Evolutionary conservation across 2,113 vertebrate genomes (phyloP).

Genomic region (Rana temporaria): DNA sequence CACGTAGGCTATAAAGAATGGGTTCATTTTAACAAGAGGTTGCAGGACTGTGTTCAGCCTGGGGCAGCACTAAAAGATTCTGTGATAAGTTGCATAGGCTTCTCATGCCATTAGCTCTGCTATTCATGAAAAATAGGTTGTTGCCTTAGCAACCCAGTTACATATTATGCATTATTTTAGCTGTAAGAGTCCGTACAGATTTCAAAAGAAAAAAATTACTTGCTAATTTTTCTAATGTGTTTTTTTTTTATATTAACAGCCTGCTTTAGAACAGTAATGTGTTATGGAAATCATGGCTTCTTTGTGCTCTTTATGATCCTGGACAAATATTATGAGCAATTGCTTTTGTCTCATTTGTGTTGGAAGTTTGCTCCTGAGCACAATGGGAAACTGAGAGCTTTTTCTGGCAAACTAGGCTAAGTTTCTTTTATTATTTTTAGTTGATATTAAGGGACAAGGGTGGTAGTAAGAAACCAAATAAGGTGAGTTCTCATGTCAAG

Average conservation of each 20-base stretch:
- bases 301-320: conserved; percentile 45
- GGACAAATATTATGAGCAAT: conserved; percentile 40
- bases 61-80: conserved; percentile 56
- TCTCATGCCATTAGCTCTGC: conserved; percentile 54
- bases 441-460: not conserved
- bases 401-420: not conserved
- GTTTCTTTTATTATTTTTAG: not conserved
- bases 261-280: conserved; percentile 28
- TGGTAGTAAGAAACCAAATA: not conserved
- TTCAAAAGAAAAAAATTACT: conserved; percentile 30
- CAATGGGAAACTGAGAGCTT: conserved; percentile 21
- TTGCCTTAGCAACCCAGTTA: conserved; percentile 56
- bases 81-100: conserved; percentile 50
- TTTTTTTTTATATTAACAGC: conserved; percentile 39
- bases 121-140: conserved; percentile 59
- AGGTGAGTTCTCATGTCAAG: not conserved
- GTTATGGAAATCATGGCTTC: conserved; percentile 33
- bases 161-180: conserved; percentile 56
- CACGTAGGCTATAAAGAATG: conserved; percentile 49
- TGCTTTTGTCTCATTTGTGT: conserved; percentile 29
- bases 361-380: conserved; percentile 23
- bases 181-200: conserved; percentile 44
- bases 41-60: conserved; percentile 45
- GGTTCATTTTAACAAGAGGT: conserved; percentile 57
- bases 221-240: conserved; percentile 33